Percentiles rank a stretch among this genome's conserved stretches.
Evolutionary conservation across 2,797 vertebrate genomes (phyloP).

Genomic region (Sebastolobus alascanus): DNA sequence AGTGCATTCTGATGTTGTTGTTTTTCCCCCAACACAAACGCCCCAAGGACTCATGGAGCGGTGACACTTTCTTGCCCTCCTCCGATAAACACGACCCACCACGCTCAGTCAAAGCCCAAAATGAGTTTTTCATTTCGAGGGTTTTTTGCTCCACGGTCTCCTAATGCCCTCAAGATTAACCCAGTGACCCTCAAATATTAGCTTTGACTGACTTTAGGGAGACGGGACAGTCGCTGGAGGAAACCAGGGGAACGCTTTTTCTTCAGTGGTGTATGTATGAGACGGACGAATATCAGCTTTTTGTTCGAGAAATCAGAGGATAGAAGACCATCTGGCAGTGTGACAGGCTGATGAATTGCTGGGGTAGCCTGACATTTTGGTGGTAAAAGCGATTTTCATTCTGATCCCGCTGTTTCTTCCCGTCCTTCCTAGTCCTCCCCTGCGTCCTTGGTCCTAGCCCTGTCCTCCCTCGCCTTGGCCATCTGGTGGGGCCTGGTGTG

Average conservation of each 20-base stretch:
- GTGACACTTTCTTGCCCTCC: conserved; percentile 36
- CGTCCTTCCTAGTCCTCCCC: conserved; percentile 52
- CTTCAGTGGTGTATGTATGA: not conserved
- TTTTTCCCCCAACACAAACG: not conserved
- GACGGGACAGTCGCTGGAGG: conserved; percentile 23
- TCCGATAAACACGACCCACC: conserved; percentile 59
- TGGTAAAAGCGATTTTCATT: conserved; percentile 42
- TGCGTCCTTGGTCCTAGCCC: conserved; percentile 52
- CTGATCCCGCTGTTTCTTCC: conserved; percentile 49
- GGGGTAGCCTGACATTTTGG: conserved; percentile 53
- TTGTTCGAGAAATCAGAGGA: conserved; percentile 5
- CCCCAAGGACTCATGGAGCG: conserved; percentile 14
- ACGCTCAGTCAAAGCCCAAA: conserved; percentile 53
- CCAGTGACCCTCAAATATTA: conserved; percentile 71
- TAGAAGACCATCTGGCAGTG: conserved; percentile 23
- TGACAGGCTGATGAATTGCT: conserved; percentile 2
- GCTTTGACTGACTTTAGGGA: conserved; percentile 60
- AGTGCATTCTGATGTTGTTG: not conserved
- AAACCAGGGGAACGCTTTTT: conserved; percentile 14
- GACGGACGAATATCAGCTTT: not conserved
- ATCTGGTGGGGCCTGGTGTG: conserved; percentile 80
- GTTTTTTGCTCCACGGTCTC: conserved; percentile 49
- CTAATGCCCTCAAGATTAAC: conserved; percentile 72
- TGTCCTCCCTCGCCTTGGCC: conserved; percentile 67
- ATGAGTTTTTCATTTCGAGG: conserved; percentile 75